Evolutionary conservation across 2,888 invertebrate species (phyloP).

Genomic region (Pyralis farinalis): DNA sequence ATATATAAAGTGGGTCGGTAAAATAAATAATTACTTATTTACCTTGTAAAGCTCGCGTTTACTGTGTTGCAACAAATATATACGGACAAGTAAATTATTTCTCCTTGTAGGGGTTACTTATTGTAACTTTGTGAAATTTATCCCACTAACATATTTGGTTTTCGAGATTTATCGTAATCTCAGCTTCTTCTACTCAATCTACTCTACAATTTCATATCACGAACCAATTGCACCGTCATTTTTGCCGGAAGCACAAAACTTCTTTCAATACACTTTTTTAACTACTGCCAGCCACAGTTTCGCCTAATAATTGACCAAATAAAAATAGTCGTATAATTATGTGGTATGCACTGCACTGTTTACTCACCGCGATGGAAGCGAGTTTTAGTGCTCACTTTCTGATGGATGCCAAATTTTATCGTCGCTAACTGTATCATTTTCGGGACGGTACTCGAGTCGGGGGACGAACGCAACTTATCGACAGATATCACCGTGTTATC

Average conservation of each 20-base stretch:
- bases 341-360: constrained; percentile 70
- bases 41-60: too few species aligned
- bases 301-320: constrained; percentile 1
- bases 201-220: too few species aligned
- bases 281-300: neutral
- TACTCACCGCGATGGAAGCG: constrained; percentile 74
- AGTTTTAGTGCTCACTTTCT: constrained; percentile 76
- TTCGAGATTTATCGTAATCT: too few species aligned
- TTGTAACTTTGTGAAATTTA: too few species aligned
- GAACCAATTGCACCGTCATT: too few species aligned
- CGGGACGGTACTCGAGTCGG: constrained; percentile 31
- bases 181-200: too few species aligned
- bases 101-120: too few species aligned
- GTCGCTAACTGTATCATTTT: constrained; percentile 84
- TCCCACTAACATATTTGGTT: too few species aligned
- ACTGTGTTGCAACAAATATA: too few species aligned
- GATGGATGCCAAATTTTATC: constrained; percentile 83
- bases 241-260: neutral
- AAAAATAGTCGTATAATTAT: constrained; percentile 3
- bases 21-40: too few species aligned
- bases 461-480: constrained; percentile 27
- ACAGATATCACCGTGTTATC: constrained; percentile 35
- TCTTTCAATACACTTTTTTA: constrained; percentile 1
- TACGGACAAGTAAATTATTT: too few species aligned
- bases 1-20: too few species aligned